Evolutionary conservation across 1,140 invertebrate genomes (phyloP).

Genomic region (Drosophila setifemur): DNA sequence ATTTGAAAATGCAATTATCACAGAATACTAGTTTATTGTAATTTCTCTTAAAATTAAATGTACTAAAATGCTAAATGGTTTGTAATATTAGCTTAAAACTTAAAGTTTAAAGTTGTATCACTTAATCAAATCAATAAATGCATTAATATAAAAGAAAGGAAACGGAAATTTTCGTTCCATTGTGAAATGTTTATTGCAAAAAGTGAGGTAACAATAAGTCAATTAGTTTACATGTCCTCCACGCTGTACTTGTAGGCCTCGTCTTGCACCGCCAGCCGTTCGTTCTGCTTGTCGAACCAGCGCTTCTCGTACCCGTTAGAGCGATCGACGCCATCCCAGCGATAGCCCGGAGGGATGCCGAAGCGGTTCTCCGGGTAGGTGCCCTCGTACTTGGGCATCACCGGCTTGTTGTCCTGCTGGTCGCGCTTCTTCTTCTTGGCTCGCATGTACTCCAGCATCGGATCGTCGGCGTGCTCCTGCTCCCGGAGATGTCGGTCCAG

Average conservation of each 20-base stretch:
- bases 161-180: too few species aligned
- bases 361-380: constrained; percentile 94
- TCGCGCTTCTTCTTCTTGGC: constrained; percentile 87
- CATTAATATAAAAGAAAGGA: too few species aligned
- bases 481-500: constrained; percentile 90
- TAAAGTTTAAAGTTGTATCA: too few species aligned
- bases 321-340: constrained; percentile 99
- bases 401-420: constrained; percentile 61
- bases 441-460: constrained; percentile 94
- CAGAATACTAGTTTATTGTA: too few species aligned
- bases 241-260: constrained; percentile 97
- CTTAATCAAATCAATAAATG: too few species aligned
- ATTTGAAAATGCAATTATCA: background rate
- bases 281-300: constrained; percentile 91
- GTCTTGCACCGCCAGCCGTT: constrained; percentile 89
- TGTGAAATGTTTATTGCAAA: constrained; percentile 25
- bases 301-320: constrained; percentile 98
- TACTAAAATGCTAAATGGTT: too few species aligned
- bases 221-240: constrained; percentile 92
- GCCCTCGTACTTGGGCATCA: constrained; percentile 89
- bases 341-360: constrained; percentile 94
- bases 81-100: too few species aligned
- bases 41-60: too few species aligned
- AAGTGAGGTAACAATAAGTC: background rate
- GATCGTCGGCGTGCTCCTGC: constrained; percentile 93